Percentiles rank a stretch among this genome's conserved stretches.
phyloP scores from a whole-genome alignment of 1,140 invertebrate genomes.

The Uloborus diversus region DNA sequence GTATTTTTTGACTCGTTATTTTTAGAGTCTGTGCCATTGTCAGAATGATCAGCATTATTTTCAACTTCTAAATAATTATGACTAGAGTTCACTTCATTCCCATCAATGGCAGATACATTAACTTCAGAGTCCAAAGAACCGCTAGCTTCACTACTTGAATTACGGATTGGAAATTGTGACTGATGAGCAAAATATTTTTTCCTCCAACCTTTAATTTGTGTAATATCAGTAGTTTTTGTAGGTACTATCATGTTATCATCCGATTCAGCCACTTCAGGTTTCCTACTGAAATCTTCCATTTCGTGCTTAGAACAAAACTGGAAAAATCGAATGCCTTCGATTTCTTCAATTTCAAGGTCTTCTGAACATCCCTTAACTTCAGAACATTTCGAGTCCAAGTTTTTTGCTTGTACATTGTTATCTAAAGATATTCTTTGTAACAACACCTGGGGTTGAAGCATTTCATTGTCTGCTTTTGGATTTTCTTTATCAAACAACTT shows the following conservation, averaged over 20 bases:
- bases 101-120: no score
- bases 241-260: constrained; percentile 48
- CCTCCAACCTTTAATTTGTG: constrained; percentile 58
- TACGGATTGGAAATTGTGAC: constrained; percentile 14
- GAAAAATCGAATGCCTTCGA: constrained; percentile 59
- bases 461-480: neutral
- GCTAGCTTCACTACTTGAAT: no score
- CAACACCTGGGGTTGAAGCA: constrained; percentile 6
- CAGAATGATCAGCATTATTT: no score
- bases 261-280: neutral
- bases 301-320: constrained; percentile 57
- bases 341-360: constrained; percentile 53
- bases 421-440: constrained; percentile 25
- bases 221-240: constrained; percentile 58
- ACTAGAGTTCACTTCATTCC: no score
- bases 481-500: neutral
- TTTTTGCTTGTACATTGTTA: neutral
- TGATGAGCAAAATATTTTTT: constrained; percentile 57
- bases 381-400: no score
- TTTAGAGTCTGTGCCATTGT: no score
- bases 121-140: no score
- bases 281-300: constrained; percentile 41
- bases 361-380: constrained; percentile 28
- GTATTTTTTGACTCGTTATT: no score
- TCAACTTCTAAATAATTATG: no score